These are phyloP conservation scores for Heliconius erato DNA, from an alignment of 2,888 invertebrate species.

Conservation along the genomic window DNA sequence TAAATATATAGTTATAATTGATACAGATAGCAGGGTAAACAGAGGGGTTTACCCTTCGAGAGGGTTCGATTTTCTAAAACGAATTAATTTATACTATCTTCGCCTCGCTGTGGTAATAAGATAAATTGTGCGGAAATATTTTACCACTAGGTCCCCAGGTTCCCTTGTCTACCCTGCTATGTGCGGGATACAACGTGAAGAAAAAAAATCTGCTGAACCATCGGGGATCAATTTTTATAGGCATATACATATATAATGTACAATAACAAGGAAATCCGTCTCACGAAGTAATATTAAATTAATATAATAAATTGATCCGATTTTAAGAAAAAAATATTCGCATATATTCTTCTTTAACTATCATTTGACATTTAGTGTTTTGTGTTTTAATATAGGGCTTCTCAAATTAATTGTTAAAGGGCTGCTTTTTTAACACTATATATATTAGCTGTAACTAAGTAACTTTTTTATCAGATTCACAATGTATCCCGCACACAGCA, in stretches of 20 bases:
- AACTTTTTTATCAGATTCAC: no score
- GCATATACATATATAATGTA: no score
- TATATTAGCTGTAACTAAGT: no score
- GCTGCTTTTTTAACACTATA: background rate
- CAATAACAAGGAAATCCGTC: constrained; percentile 13
- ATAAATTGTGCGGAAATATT: background rate
- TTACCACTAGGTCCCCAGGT: background rate
- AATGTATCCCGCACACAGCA: no score
- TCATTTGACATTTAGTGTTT: constrained; percentile 12
- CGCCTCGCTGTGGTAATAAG: no score
- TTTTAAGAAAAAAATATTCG: background rate
- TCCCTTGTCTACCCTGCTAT: background rate
- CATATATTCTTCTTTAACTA: background rate
- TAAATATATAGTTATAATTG: no score
- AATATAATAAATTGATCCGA: background rate
- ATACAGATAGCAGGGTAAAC: no score
- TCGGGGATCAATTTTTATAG: no score
- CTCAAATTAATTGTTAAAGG: background rate
- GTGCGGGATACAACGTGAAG: background rate
- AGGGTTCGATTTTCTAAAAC: no score
- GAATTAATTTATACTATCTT: no score
- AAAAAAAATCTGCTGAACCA: no score
- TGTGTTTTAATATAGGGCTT: background rate
- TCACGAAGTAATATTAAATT: background rate
- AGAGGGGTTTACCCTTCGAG: no score